These are phyloP conservation scores for Apis laboriosa DNA, from an alignment of 1,140 invertebrate species.

Conservation along the genomic window DNA sequence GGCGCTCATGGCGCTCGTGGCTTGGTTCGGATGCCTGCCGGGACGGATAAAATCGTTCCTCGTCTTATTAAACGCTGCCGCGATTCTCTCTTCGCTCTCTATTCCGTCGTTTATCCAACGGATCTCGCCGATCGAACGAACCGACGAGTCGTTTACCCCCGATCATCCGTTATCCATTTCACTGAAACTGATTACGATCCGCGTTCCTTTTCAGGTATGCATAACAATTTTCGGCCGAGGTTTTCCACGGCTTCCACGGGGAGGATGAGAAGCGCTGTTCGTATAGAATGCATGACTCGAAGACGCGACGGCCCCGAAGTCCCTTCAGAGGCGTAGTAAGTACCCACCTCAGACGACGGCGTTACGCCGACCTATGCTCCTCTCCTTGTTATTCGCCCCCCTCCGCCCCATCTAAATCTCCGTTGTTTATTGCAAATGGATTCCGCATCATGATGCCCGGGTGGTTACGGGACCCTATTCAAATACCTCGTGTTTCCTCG, in stretches of 20 bases:
- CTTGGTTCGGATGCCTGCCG: background rate
- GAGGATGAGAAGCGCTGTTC: conserved; percentile 73
- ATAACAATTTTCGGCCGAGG: background rate
- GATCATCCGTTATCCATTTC: too few relatives aligned
- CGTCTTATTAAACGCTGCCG: conserved; percentile 1
- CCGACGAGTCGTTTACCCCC: too few relatives aligned
- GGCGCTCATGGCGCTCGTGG: conserved; percentile 63
- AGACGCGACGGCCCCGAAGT: conserved; percentile 72
- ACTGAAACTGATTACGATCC: too few relatives aligned
- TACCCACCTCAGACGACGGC: conserved; percentile 73
- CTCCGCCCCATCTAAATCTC: conserved; percentile 72
- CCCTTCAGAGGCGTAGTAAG: conserved; percentile 76
- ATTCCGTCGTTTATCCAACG: too few relatives aligned
- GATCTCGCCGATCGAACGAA: too few relatives aligned
- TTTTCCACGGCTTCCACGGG: background rate
- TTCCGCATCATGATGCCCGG: conserved; percentile 77
- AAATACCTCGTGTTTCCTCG: conserved; percentile 75
- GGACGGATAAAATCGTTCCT: background rate
- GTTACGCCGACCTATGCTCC: conserved; percentile 55
- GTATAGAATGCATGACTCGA: conserved; percentile 80
- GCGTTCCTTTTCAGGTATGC: too few relatives aligned
- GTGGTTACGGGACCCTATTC: conserved; percentile 74
- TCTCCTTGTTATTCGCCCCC: conserved; percentile 18
- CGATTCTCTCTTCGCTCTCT: background rate
- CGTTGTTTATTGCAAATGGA: conserved; percentile 82